A percentile compares a stretch with the other conserved stretches of the same genome.
Conservation (phyloP, 2,113 vertebrate genomes). For the Ovis canadensis region DNA sequence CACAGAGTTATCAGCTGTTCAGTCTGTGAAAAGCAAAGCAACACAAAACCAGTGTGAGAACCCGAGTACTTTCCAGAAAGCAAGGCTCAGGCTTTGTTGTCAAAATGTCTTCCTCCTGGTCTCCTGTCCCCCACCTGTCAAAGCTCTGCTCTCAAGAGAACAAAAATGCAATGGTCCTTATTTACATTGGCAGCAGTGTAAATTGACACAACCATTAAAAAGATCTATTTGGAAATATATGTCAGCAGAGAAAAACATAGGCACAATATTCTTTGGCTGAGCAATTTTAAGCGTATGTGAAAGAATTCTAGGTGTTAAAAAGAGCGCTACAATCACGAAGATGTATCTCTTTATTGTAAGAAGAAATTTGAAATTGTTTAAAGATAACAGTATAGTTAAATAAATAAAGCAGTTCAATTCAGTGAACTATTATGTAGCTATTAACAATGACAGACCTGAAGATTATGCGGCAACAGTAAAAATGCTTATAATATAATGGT, state of each 20-base stretch:
- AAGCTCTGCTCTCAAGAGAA: neutral
- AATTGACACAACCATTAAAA: neutral
- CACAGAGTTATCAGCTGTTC: slow-evolving; percentile 84
- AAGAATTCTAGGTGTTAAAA: neutral
- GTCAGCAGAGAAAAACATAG: neutral
- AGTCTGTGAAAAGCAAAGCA: slow-evolving; percentile 72
- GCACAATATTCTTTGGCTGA: neutral
- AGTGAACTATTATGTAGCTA: neutral
- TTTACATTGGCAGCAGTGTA: neutral
- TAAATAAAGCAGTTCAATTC: neutral
- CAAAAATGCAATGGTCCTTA: neutral
- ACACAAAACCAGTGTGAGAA: fast-evolving
- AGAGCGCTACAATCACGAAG: neutral
- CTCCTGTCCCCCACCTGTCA: neutral
- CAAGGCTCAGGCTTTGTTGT: neutral
- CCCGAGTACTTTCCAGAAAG: neutral
- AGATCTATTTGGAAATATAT: neutral
- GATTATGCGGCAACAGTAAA: neutral
- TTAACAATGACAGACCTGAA: neutral
- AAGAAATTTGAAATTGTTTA: neutral
- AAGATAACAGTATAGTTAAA: neutral
- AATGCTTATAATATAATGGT: neutral
- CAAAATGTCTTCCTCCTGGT: neutral
- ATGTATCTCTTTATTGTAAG: neutral
- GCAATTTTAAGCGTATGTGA: neutral